Base-by-base conservation (phyloP, 2,888 invertebrate genomes). In the Drosophila ustulata region DNA sequence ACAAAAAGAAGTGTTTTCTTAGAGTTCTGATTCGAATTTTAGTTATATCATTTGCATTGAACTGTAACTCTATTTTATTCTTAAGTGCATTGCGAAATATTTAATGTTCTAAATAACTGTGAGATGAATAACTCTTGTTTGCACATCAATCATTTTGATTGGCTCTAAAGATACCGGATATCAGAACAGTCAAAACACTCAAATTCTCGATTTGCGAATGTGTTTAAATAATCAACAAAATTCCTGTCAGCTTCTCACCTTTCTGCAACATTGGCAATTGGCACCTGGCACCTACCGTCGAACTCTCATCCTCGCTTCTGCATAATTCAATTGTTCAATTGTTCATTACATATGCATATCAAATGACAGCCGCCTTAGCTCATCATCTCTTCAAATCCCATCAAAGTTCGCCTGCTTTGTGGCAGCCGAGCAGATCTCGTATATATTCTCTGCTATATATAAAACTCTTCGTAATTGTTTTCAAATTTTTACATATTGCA, bases 181-280 rank as follows among this genome's bases (percentile, higher is more conserved):
- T 18, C 18, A 18, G 18, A 18, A 18, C 18, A 28, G 3, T 11
- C 3, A 53, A 9, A 30, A 51, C 18, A 51, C 50, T 25, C 2
- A 18, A 18, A 18, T 18, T 18, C 18, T 51, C n/a, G 34, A 25
- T 26, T 11, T 37, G 26, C 3, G 7, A 8, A 23, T 45, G 43
- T 45, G 23, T 45, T 1, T 47, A 39, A 43, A 9, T 37, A 46
- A 58, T 46, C 30, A 52, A 64, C 28, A 46, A 56, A 51, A 51
- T 57, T 46, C 37, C 56, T 61, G 46, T 30, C 52, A 43, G 13
- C 47, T 68, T 79, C 64, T 66, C 80, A 75, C 69, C 78, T 79
- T 72, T 75, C 66, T 69, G 78, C 66, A 69, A 43, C 51, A 25
- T 34, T 30, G 65, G 49, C 64, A 69, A 28, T 64, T 70, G 51